phyloP scores from a whole-genome alignment of 2,888 invertebrate species.

The Athetis lepigone region DNA sequence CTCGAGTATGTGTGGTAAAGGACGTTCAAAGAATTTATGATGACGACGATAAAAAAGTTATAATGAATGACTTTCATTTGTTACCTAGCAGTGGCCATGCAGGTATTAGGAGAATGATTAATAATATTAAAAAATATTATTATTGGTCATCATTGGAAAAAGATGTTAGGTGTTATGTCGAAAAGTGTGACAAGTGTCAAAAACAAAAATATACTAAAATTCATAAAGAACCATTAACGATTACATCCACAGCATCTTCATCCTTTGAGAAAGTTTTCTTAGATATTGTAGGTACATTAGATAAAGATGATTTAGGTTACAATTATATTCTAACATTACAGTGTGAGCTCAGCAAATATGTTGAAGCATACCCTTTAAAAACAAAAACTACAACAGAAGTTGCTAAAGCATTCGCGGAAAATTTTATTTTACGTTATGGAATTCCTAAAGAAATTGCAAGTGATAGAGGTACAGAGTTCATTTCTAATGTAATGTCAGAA shows the following conservation, averaged over 20 bases:
- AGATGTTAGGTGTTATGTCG: slow-evolving; percentile 9
- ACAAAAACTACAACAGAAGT: slow-evolving; percentile 16
- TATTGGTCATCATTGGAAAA: slow-evolving; percentile 13
- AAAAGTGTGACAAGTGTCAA: no score
- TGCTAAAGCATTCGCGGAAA: slow-evolving; percentile 21
- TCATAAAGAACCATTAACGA: slow-evolving; percentile 25
- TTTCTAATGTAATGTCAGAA: slow-evolving; percentile 29
- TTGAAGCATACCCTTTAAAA: slow-evolving; percentile 29
- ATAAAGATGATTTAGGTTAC: background rate
- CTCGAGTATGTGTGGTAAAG: background rate
- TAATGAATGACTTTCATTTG: background rate
- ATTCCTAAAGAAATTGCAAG: slow-evolving; percentile 23
- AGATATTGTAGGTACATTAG: slow-evolving; percentile 5
- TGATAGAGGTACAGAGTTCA: slow-evolving; percentile 39
- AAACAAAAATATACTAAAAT: background rate
- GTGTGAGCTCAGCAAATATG: slow-evolving; percentile 6
- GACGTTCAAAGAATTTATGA: background rate
- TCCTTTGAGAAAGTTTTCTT: slow-evolving; percentile 20
- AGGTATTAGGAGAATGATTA: background rate
- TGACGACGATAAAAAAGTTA: background rate
- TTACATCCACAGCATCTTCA: slow-evolving; percentile 7
- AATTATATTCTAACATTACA: no score
- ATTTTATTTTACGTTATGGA: slow-evolving; percentile 24
- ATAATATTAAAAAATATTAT: background rate
- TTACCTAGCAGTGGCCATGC: background rate